Conservation (phyloP, 2,797 vertebrate genomes). For the Scyliorhinus canicula region DNA sequence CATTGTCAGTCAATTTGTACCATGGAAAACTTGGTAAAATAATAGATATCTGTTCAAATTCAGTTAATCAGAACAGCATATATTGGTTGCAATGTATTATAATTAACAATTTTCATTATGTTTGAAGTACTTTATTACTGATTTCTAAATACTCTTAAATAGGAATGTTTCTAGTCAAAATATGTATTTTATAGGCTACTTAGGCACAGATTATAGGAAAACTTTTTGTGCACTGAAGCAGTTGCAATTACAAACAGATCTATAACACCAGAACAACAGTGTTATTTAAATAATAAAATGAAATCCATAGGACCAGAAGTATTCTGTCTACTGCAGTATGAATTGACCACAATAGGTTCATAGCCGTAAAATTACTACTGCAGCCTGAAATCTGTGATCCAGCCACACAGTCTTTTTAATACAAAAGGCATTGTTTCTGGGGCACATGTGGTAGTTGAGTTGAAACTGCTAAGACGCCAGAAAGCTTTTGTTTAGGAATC, state of each 20-base stretch:
- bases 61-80: background rate
- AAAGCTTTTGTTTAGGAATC: background rate
- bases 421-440: background rate
- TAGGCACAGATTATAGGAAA: background rate
- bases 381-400: background rate
- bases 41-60: background rate
- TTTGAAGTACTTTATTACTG: constrained; percentile 6
- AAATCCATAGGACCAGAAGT: background rate
- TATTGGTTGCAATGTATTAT: background rate
- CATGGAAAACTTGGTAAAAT: background rate
- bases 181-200: background rate
- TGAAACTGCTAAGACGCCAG: background rate
- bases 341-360: background rate
- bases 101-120: background rate
- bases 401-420: background rate
- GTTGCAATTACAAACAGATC: background rate
- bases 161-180: background rate
- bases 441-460: background rate
- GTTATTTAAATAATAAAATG: background rate
- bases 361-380: background rate
- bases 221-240: background rate
- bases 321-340: background rate
- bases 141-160: background rate
- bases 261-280: background rate
- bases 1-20: background rate